Evolutionary conservation across 2,113 vertebrate species (phyloP).

Genomic region (Theristicus caerulescens): DNA sequence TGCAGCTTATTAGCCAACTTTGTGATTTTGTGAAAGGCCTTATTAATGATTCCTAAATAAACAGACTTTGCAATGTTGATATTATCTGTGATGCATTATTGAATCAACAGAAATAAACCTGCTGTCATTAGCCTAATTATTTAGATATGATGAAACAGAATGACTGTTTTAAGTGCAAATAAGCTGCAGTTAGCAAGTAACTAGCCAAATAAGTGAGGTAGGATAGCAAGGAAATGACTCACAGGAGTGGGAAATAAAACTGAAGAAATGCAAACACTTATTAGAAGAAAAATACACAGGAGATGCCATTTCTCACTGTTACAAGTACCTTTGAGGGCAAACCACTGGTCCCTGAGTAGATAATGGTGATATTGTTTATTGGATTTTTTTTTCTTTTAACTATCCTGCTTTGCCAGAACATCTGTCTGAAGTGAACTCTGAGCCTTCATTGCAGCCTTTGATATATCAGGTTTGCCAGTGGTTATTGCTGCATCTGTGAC

Average conservation of each 20-base stretch:
- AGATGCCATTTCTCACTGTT: neutral
- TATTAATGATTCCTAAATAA: slow-evolving; percentile 4
- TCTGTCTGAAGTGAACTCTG: neutral
- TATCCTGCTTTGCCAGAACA: neutral
- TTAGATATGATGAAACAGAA: neutral
- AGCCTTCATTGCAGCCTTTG: neutral
- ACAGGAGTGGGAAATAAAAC: neutral
- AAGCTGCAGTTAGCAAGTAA: neutral
- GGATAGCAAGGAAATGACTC: neutral
- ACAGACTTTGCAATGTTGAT: neutral
- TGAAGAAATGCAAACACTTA: neutral
- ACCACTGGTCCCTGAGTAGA: neutral
- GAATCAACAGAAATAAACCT: slow-evolving; percentile 35
- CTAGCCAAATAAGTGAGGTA: neutral
- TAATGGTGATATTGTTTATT: neutral
- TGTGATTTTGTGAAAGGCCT: neutral
- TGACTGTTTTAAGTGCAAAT: slow-evolving; percentile 27
- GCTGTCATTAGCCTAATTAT: slow-evolving; percentile 45
- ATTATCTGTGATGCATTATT: neutral
- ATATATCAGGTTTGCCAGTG: neutral
- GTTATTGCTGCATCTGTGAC: slow-evolving; percentile 34
- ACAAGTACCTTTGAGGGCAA: neutral
- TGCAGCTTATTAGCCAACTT: neutral
- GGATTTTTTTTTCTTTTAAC: neutral
- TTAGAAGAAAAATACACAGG: neutral